Evolutionary conservation across 1,140 invertebrate species (phyloP).

Genomic region (Homarus americanus): DNA sequence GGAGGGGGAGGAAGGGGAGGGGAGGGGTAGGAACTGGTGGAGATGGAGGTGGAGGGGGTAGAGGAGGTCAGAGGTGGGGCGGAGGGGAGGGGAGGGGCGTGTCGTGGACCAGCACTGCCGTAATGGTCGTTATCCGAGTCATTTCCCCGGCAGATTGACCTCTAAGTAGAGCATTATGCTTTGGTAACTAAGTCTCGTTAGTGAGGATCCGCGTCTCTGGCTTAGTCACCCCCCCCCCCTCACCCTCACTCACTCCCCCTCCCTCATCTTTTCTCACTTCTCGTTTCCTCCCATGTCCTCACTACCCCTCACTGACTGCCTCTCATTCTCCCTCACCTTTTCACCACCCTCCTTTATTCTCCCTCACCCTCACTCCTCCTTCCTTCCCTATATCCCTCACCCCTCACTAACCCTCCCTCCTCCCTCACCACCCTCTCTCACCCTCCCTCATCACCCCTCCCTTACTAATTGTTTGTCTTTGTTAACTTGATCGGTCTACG

Average conservation of each 20-base stretch:
- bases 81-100: no score
- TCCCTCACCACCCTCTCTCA: no score
- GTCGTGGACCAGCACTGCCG: no score
- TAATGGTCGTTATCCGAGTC: constrained; percentile 68
- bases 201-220: constrained; percentile 28
- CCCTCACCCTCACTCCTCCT: constrained; percentile 74
- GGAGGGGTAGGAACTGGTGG: no score
- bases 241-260: constrained; percentile 62
- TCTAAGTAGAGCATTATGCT: constrained; percentile 67
- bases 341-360: constrained; percentile 74
- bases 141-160: constrained; percentile 66
- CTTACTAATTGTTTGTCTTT: no score
- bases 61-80: no score
- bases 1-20: no score
- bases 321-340: constrained; percentile 76
- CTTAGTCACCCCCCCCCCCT: no score
- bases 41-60: no score
- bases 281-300: constrained; percentile 79
- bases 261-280: constrained; percentile 72
- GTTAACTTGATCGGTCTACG: no score
- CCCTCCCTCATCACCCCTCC: no score
- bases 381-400: no score
- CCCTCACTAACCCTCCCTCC: constrained; percentile 67
- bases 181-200: constrained; percentile 71
- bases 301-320: constrained; percentile 78